These are phyloP conservation scores for Anoplolepis gracilipes DNA, from an alignment of 1,140 invertebrate genomes.

Conservation along the genomic window DNA sequence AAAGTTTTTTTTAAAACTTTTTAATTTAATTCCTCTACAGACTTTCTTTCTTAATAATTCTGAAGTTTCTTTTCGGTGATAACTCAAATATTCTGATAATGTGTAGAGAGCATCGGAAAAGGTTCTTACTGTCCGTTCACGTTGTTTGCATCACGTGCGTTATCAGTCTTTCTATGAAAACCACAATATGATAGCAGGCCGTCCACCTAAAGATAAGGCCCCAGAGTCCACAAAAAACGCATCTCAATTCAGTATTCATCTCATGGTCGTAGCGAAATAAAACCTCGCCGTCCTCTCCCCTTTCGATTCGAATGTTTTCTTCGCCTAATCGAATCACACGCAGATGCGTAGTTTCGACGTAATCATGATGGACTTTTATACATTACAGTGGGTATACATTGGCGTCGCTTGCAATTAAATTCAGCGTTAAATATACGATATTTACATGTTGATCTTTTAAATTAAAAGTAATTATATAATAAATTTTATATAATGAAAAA, in stretches of 20 bases:
- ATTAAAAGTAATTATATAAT: background rate
- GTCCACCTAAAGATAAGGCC: slow-evolving; percentile 81
- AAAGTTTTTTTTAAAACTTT: background rate
- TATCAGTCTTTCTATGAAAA: slow-evolving; percentile 63
- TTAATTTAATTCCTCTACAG: background rate
- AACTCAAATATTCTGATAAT: background rate
- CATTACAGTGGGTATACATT: background rate
- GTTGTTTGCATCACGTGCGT: slow-evolving; percentile 23
- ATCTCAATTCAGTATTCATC: slow-evolving; percentile 54
- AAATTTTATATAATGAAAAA: background rate
- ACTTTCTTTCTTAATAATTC: background rate
- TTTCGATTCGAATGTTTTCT: slow-evolving; percentile 20
- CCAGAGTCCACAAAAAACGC: slow-evolving; percentile 43
- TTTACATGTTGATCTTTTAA: background rate
- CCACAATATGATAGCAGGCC: slow-evolving; percentile 80
- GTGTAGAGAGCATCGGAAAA: background rate
- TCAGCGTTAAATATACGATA: background rate
- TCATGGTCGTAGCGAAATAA: slow-evolving; percentile 27
- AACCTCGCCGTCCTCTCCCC: background rate
- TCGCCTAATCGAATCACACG: background rate
- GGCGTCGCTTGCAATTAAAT: background rate
- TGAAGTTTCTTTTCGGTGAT: background rate
- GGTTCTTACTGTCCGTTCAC: slow-evolving; percentile 7
- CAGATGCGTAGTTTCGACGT: slow-evolving; percentile 14
- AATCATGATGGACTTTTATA: background rate